Conservation (phyloP, 2,888 invertebrate species). For the Agrochola lota region DNA sequence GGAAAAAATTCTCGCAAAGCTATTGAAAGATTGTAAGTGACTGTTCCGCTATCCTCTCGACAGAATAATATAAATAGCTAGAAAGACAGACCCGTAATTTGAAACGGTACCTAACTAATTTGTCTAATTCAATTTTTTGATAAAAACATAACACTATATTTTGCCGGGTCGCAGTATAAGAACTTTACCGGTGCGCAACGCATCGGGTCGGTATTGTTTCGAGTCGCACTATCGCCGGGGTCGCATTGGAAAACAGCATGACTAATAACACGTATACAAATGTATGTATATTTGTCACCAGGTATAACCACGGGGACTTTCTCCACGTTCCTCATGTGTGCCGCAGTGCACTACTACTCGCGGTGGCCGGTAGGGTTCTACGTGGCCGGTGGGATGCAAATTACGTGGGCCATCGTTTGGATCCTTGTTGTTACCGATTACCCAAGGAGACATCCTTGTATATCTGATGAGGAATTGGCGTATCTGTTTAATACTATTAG, state of each 20-base stretch:
- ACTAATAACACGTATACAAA: constrained; percentile 32
- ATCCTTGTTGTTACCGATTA: constrained; percentile 90
- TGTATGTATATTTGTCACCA: constrained; percentile 64
- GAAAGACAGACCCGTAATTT: background rate
- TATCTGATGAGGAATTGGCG: constrained; percentile 90
- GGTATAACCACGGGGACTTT: constrained; percentile 91
- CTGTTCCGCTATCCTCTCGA: constrained; percentile 24
- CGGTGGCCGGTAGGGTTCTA: constrained; percentile 93
- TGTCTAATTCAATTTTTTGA: constrained; percentile 13
- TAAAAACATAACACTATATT: constrained; percentile 9
- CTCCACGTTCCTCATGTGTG: constrained; percentile 92
- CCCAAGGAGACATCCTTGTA: constrained; percentile 91
- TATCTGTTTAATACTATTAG: constrained; percentile 91
- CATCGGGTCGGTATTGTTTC: constrained; percentile 17
- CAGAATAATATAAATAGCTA: background rate
- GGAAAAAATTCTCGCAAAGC: constrained; percentile 3
- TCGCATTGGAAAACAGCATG: constrained; percentile 49
- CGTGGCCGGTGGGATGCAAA: constrained; percentile 89
- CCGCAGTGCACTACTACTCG: constrained; percentile 90
- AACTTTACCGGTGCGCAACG: constrained; percentile 40
- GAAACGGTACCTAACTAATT: constrained; percentile 29
- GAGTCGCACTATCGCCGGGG: constrained; percentile 6
- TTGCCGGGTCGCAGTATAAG: constrained; percentile 24
- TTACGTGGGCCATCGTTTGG: constrained; percentile 90
- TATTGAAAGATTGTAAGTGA: constrained; percentile 1